These are phyloP conservation scores for Caenorhabditis angaria DNA, from an alignment of 2,888 invertebrate genomes.

Conservation along the genomic window DNA sequence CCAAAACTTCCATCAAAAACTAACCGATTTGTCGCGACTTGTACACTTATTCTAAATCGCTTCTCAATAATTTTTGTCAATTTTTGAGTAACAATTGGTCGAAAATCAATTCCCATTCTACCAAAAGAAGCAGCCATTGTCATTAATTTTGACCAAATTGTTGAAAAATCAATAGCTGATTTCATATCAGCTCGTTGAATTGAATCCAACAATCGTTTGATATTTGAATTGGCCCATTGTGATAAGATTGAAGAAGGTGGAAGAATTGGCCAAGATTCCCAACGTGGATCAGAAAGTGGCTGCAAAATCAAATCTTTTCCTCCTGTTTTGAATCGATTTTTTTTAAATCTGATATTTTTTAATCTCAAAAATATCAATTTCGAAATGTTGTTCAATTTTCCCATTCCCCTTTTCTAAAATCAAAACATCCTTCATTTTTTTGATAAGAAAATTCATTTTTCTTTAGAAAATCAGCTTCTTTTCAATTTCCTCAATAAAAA, in stretches of 20 bases:
- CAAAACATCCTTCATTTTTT: neutral
- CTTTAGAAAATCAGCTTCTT: too few relatives aligned
- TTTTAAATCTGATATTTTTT: too few relatives aligned
- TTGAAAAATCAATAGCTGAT: constrained; percentile 63
- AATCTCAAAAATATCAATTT: too few relatives aligned
- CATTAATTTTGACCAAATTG: constrained; percentile 66
- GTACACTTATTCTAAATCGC: constrained; percentile 54
- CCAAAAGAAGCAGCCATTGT: constrained; percentile 68
- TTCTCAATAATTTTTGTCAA: constrained; percentile 57
- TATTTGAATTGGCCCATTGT: constrained; percentile 67
- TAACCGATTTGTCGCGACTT: constrained; percentile 55
- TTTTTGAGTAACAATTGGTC: constrained; percentile 59
- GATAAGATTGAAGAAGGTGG: constrained; percentile 66
- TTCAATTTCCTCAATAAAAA: constrained; percentile 3
- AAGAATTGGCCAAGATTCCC: constrained; percentile 69
- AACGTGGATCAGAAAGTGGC: constrained; percentile 64
- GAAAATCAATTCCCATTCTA: constrained; percentile 71
- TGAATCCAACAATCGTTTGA: constrained; percentile 61
- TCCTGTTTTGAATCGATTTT: too few relatives aligned
- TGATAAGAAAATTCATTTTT: neutral
- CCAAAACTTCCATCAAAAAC: constrained; percentile 9
- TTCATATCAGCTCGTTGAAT: constrained; percentile 62
- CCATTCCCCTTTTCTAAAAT: neutral
- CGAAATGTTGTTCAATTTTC: neutral
- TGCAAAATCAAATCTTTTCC: too few relatives aligned